Base-by-base conservation (phyloP, 2,888 invertebrate species). In the Ichneumoninae sp. region DNA sequence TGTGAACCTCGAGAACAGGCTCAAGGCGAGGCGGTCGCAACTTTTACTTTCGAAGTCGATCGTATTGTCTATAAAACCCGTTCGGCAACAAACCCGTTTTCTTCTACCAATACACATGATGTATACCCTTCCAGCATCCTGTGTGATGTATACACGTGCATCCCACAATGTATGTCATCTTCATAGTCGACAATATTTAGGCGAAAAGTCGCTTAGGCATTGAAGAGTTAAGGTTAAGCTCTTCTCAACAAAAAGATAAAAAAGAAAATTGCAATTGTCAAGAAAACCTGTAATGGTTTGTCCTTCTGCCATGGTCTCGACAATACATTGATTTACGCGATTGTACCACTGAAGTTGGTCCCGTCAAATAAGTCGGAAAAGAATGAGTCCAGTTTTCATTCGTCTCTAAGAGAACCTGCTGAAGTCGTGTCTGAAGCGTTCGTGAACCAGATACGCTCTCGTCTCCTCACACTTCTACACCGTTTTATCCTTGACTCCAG, bases 11-110 rank as follows among this genome's bases (percentile, higher is more conserved):
- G 74, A 88, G 88, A 92, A 92, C 88, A 89, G 86, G 92, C 87
- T 91, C 93, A 93, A 93, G 93, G 92, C 88, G 86, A 91, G 87
- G 89, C 83, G 83, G 68, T 54, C 73, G 63, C 4, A 89, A 91
- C 92, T 93, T 92, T 93, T 93, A 92, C 93, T 93, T 93, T 92
- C 89, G 88, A 89, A 89, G 69, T 70, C 82, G 83, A 85, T 85
- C 83, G 79, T 54, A 44, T 33, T 63, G 52, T 50, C 57, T 70
- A 65, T 47, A 57, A 19, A 80, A 82, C 82, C 75, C 75, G 85
- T 76, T 82, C 70, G 22, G 71, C 57, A 73, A 70, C 16, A 79
- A 79, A 73, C 80, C 75, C 76, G 80, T 80, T 83, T 79, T n/a
- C 44, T 76, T 52, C 73, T 60, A 52, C n/a, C 63, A 33, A 63